phyloP scores from a whole-genome alignment of 1,140 invertebrate genomes.

The Cheumatopsyche charites region DNA sequence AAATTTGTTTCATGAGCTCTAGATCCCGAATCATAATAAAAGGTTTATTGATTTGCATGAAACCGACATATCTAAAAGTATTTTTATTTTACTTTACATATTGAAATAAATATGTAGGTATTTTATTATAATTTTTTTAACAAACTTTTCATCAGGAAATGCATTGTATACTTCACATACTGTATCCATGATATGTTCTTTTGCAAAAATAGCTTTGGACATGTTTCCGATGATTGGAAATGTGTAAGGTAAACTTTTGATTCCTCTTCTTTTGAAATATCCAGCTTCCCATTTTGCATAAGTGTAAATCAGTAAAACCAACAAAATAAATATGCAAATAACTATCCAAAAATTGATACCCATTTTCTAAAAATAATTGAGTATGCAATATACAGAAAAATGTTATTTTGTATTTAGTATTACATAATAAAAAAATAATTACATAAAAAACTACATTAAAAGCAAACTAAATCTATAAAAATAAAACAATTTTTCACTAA shows the following conservation, averaged over 20 bases:
- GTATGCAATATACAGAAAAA: too few species aligned
- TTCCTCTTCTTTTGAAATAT: constrained; percentile 30
- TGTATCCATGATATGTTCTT: constrained; percentile 25
- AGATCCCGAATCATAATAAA: constrained; percentile 61
- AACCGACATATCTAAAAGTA: constrained; percentile 55
- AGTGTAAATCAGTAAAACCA: not conserved
- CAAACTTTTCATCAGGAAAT: constrained; percentile 45
- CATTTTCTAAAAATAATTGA: not conserved
- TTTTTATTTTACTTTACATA: not conserved
- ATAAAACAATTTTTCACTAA: too few species aligned
- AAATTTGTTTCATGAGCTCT: constrained; percentile 62
- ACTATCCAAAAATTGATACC: not conserved
- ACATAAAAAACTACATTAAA: too few species aligned
- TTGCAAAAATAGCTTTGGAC: not conserved
- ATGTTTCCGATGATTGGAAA: constrained; percentile 33
- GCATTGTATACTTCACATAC: constrained; percentile 31
- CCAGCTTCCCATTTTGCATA: constrained; percentile 12
- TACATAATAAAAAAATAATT: too few species aligned
- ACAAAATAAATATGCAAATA: not conserved
- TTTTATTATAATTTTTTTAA: too few species aligned
- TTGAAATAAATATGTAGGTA: too few species aligned
- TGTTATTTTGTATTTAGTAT: too few species aligned
- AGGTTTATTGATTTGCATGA: constrained; percentile 59
- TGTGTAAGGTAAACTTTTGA: constrained; percentile 19
- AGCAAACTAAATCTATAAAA: too few species aligned